A percentile compares a stretch with the other conserved stretches of the same genome.
phyloP scores from a whole-genome alignment of 2,797 vertebrate species.

The Cynopterus sphinx region DNA sequence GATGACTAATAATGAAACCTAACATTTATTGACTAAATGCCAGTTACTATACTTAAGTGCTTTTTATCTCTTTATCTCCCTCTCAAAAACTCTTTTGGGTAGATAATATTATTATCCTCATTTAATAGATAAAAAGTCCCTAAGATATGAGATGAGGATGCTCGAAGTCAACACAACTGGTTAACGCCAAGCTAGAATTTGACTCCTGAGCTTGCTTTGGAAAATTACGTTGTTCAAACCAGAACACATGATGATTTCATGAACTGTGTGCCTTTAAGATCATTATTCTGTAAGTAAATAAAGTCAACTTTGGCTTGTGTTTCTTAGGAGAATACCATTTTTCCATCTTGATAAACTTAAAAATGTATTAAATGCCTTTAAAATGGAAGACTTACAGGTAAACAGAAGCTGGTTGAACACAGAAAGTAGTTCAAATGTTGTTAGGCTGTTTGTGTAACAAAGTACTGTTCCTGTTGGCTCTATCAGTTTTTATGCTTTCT shows the following conservation, averaged over 20 bases:
- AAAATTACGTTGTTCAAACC: neutral
- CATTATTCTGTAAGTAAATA: neutral
- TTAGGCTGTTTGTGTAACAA: neutral
- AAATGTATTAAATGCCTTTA: slow-evolving; percentile 21
- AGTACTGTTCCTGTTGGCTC: neutral
- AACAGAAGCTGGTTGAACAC: neutral
- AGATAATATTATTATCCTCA: neutral
- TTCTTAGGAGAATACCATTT: slow-evolving; percentile 9
- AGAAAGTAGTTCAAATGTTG: neutral
- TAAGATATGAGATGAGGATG: slow-evolving; percentile 11
- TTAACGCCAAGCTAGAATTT: slow-evolving; percentile 14
- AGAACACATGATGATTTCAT: slow-evolving; percentile 10
- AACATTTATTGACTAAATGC: neutral
- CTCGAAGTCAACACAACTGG: neutral
- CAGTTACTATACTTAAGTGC: neutral
- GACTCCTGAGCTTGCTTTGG: neutral
- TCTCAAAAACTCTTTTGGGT: no score
- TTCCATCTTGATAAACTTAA: slow-evolving; percentile 37
- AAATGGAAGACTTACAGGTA: slow-evolving; percentile 10
- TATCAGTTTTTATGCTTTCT: slow-evolving; percentile 39
- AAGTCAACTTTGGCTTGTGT: neutral
- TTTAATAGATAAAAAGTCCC: slow-evolving; percentile 17
- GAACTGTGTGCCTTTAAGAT: neutral
- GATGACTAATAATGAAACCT: neutral
- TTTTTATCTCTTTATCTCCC: neutral